Conservation (phyloP, 2,888 invertebrate species). For the Tenthredo scrophulariae region DNA sequence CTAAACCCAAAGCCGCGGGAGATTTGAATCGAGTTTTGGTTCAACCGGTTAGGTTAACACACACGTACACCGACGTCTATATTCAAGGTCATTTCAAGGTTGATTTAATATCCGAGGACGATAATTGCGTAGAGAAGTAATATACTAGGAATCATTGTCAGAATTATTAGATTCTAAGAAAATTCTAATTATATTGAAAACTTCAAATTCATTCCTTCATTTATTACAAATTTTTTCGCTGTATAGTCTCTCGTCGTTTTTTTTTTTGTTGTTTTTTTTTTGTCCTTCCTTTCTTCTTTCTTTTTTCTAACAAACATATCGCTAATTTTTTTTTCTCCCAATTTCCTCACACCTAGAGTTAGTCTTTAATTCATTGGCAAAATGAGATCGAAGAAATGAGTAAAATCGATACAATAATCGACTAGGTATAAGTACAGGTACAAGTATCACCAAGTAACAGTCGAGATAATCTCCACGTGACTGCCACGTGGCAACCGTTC, state of each 20-base stretch:
- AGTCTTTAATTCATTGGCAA: not conserved
- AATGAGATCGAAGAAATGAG: not conserved
- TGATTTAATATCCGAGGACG: not conserved
- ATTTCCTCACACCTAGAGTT: not conserved
- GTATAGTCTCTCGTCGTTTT: not conserved
- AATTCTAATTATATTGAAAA: not conserved
- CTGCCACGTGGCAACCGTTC: constrained; percentile 17
- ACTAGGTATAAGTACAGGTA: not conserved
- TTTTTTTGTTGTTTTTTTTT: not conserved
- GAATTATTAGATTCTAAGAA: not conserved
- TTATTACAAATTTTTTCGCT: not conserved
- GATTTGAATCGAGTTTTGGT: constrained; percentile 26
- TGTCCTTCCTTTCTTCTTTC: not conserved
- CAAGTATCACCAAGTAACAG: not conserved
- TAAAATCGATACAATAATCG: not conserved
- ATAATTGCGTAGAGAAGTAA: not conserved
- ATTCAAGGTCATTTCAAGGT: constrained; percentile 21
- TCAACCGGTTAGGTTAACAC: not conserved
- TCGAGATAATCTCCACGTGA: constrained; percentile 2
- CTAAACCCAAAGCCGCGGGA: constrained; percentile 2
- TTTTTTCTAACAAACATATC: not conserved
- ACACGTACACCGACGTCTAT: not conserved
- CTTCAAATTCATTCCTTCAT: not conserved
- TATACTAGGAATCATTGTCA: not conserved
- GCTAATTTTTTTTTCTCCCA: not conserved